Evolutionary conservation across 2,113 vertebrate genomes (phyloP).

Genomic region (Lycaon pictus): DNA sequence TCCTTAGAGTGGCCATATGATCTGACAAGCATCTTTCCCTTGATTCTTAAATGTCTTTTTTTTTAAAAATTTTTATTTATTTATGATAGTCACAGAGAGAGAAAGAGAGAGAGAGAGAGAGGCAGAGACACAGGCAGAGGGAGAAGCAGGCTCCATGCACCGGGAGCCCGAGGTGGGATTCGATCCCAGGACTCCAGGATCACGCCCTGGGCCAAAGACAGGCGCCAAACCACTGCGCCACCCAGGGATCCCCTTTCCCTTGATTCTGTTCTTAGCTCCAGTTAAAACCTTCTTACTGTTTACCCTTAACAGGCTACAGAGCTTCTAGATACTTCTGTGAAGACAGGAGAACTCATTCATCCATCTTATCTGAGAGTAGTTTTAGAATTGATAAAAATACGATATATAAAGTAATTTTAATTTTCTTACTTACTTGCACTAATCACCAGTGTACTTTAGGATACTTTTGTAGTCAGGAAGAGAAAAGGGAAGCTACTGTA

Average conservation of each 20-base stretch:
- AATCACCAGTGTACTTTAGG: neutral
- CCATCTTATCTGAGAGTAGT: conserved; percentile 14
- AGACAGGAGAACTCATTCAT: neutral
- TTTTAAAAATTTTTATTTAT: no score
- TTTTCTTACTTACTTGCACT: conserved; percentile 18
- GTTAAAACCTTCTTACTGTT: conserved; percentile 18
- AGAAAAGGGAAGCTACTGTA: neutral
- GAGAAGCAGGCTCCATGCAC: no score
- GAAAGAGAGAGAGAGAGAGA: no score
- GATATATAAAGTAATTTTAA: conserved; percentile 24
- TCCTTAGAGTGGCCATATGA: neutral
- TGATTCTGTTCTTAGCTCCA: conserved; percentile 11
- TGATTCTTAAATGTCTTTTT: neutral
- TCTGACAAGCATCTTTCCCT: neutral
- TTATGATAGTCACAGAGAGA: no score
- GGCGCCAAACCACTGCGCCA: no score
- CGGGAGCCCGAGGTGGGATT: no score
- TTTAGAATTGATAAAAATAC: conserved; percentile 47
- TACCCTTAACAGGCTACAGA: neutral
- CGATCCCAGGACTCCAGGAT: no score
- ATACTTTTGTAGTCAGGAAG: neutral
- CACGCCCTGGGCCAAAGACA: no score
- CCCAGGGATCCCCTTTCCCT: neutral
- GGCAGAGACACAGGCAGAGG: no score
- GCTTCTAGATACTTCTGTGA: neutral